Base-by-base conservation (phyloP, 2,888 invertebrate genomes). In the Amiota minor region DNA sequence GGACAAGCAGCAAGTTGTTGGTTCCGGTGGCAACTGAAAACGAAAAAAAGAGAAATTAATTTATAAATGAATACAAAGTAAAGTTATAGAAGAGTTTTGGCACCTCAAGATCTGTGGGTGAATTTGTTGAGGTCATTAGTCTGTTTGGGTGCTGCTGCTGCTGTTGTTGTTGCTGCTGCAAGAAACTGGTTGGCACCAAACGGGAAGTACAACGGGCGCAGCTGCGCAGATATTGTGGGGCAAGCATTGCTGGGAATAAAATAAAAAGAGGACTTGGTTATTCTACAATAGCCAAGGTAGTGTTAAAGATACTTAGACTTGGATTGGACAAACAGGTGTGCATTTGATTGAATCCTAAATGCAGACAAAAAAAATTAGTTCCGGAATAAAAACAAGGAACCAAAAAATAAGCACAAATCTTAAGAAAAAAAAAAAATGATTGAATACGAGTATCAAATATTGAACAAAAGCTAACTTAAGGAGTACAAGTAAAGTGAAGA, bases 1-100 rank as follows among this genome's bases (percentile, higher is more conserved):
- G 0, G 96, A 95, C 93, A 95, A 95, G 85, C 98, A 98, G 89
- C 98, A 98, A 45, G 93, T 94, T 2, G 95, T 95, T 0, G 98
- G 98, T 73, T 90, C 89, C 8, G 88, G 87, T 18, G 90, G 90
- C 16, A 90, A 76, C 90, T 90, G 59, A 6, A 71, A 59, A 67
- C 16, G 9, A 35, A 9, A n/a, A 16, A 14, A 6, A 6, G 4
- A 35, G 6, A 53, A 53, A 67, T 3, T 20, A 6, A 45, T 6
- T 0, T 46, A 23, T 10, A 16, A 16, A 1, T 72, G 46, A 1
- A 65, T 56, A 16, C 9, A 45, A 12, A 9, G 46, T 3, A 64
- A 45, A 23, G 6, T 2, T 20, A 50, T 68, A 12, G 53, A 11
- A 3, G 1, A 9, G 53, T 3, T 11, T 16, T 70, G 73, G 79